A percentile compares a stretch with the other conserved stretches of the same genome.
Evolutionary conservation across 2,797 vertebrate genomes (phyloP).

Genomic region (Staurois parvus): DNA sequence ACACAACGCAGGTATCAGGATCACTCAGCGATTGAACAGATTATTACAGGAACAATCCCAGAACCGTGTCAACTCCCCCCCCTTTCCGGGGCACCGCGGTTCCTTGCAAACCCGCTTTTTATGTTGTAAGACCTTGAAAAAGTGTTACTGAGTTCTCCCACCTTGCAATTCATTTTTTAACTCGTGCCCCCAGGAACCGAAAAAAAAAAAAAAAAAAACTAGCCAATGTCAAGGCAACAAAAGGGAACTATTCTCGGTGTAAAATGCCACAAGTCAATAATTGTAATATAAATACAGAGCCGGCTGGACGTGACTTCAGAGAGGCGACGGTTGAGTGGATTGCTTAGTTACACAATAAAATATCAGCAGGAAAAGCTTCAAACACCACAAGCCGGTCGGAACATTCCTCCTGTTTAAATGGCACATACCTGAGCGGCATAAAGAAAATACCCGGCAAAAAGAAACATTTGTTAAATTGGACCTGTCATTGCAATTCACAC

Average conservation of each 20-base stretch:
- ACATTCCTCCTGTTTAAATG: not conserved
- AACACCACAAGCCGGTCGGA: not conserved
- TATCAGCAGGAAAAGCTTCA: constrained; percentile 1
- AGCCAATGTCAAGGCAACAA: constrained; percentile 16
- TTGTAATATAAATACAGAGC: constrained; percentile 6
- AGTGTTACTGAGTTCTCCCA: not conserved
- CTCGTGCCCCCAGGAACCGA: constrained; percentile 24
- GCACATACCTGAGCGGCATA: not conserved
- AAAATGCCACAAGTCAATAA: constrained; percentile 17
- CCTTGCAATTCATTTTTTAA: constrained; percentile 8
- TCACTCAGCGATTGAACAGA: not conserved
- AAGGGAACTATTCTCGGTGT: not conserved
- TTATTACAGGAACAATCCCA: not conserved
- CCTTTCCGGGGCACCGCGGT: too few relatives aligned
- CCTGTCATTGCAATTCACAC: not conserved
- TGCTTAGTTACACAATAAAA: not conserved
- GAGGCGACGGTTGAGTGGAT: not conserved
- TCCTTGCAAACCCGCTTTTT: not conserved
- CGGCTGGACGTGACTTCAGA: not conserved
- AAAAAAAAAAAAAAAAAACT: not conserved
- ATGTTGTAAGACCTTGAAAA: constrained; percentile 5
- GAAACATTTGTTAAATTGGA: not conserved
- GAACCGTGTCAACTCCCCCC: not conserved
- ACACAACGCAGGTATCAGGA: not conserved
- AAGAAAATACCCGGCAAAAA: not conserved